These are phyloP conservation scores for Rutpela maculata DNA, from an alignment of 2,888 invertebrate genomes.

Conservation along the genomic window DNA sequence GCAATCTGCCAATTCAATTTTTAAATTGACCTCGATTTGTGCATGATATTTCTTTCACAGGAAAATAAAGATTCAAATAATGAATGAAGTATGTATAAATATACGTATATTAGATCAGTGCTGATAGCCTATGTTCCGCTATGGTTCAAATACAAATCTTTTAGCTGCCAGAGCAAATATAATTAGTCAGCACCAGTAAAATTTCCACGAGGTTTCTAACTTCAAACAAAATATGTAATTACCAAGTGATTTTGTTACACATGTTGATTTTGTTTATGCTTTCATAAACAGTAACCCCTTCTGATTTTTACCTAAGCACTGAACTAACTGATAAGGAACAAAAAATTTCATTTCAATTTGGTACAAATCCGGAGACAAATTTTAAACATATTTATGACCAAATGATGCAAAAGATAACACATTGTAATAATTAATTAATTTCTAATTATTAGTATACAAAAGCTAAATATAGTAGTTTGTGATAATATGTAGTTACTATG, in stretches of 20 bases:
- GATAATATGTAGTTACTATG: constrained; percentile 23
- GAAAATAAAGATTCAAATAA: neutral
- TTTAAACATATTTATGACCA: neutral
- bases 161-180: neutral
- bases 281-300: neutral
- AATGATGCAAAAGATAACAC: neutral
- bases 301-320: neutral
- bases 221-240: constrained; percentile 9
- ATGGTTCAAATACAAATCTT: neutral
- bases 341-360: too few relatives aligned
- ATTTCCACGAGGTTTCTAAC: neutral
- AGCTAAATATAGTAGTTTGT: constrained; percentile 15
- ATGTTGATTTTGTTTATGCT: constrained; percentile 1
- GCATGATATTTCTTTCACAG: too few relatives aligned
- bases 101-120: neutral
- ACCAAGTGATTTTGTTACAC: neutral
- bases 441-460: constrained; percentile 5
- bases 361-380: neutral
- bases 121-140: neutral
- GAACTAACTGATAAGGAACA: neutral
- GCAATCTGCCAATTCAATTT: too few relatives aligned
- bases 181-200: neutral
- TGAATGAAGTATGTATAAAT: neutral
- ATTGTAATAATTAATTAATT: constrained; percentile 14
- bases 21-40: too few relatives aligned